Evolutionary conservation across 2,888 invertebrate genomes (phyloP), one percentile per base, ranked within the genome.

Genomic region (Drosophila seclusa): DNA sequence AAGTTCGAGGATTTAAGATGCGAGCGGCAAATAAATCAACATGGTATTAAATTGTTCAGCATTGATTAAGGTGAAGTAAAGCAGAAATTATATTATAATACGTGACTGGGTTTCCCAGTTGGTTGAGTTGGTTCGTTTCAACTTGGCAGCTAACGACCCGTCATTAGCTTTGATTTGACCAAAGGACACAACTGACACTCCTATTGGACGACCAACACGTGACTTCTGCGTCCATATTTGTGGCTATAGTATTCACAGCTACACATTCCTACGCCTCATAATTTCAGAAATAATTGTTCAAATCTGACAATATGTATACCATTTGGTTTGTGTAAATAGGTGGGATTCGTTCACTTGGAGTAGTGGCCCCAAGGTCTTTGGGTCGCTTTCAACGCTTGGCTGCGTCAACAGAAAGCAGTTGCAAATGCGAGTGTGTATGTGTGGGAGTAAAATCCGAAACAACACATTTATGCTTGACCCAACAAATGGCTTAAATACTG

Each of bases 241-340:
- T 27, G 78, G 75, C 72, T 73, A 29, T 29, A 53, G 48, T 64
- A 68, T 57, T 60, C 70, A 68, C 73, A 66, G 64, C 21, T n/a
- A 71, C 38, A 66, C 63, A 57, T 53, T 62, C 45, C n/a, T n/a
- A 27, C 36, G 62, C 73, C 68, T 82, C 77, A 87, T 75, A 84
- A 83, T 84, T 83, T 67, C 40, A 75, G 53, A 69, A 80, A 87
- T 84, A 82, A 82, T 84, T 83, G 81, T 65, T 63, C 50, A 71
- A 82, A 76, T 77, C 67, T 67, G 57, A 75, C 78, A 78, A 65
- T 73, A 70, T 60, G 50, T 74, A 59, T 55, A 69, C 58, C 59
- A 66, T 61, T 68, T 42, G 67, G 58, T 27, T 32, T 36, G 42
- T 50, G 34, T 50, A 50, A 32, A 40, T 67, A 72, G 62, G 50